Base-by-base conservation (phyloP, 2,888 invertebrate genomes). In the Carcina quercana region DNA sequence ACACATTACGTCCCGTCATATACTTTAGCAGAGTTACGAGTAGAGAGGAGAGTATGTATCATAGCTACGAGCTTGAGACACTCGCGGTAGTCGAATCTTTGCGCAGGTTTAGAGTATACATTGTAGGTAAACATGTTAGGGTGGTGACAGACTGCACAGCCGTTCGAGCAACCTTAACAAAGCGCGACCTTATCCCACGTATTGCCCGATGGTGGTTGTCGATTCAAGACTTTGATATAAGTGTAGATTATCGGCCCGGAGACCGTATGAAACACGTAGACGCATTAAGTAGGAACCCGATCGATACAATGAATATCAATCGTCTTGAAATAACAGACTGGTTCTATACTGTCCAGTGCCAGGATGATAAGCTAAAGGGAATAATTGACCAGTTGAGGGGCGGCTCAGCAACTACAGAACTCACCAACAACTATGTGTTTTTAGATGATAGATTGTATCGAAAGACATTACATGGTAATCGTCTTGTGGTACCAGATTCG, bases 401-500 rank as follows among this genome's bases (percentile, higher is more conserved):
- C 14, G 35, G 37, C 3, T 28, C 30, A 1, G 40, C 43, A 0
- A 21, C 8, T 1, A 1, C 7, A 0, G 40, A 47, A 2, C 34
- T 51, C n/a, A 28, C 14, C 1, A 52, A 47, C 15, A 40, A 50
- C 21, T 48, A 38, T 15, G 26, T 8, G 8, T 5, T 47, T 0
- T 13, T 28, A 7, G 28, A 52, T 30, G 31, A 43, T 21, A 32
- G 40, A 7, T 13, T 53, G 10, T 50, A 49, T 30, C 15, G 47
- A 1, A 51, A 48, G 34, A 44, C 45, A 1, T 10, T 45, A 0
- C 22, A 37, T 6, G 54, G 54, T 2, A 43, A 48, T 27, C 37
- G 50, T 11, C 38, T 61, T 2, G 50, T 53, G 12, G 57, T 60
- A 1, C 59, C 58, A 1, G 28, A 27, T n/a, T 19, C n/a, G 2